phyloP scores from a whole-genome alignment of 2,113 vertebrate species.

The Ceuthmochares aereus region DNA sequence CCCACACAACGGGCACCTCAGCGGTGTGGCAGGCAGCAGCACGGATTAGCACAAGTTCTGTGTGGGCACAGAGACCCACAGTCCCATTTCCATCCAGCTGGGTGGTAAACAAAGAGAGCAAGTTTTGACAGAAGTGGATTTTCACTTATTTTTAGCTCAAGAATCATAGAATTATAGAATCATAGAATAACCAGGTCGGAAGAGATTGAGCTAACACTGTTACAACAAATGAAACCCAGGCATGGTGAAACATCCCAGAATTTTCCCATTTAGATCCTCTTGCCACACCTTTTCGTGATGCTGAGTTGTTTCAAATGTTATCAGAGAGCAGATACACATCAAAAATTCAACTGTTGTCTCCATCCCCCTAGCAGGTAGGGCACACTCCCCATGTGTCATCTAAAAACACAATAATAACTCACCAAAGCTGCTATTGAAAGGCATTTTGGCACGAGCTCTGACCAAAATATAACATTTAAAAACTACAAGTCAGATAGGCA shows the following conservation, averaged over 20 bases:
- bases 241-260: background rate
- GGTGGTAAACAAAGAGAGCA: background rate
- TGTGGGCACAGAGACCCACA: background rate
- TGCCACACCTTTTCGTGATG: background rate
- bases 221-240: background rate
- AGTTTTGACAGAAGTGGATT: accelerated
- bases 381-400: background rate
- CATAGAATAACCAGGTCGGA: no score
- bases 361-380: background rate
- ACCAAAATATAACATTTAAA: background rate
- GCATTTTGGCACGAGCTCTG: background rate
- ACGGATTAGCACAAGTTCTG: background rate
- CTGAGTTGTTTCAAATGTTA: background rate
- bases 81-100: accelerated
- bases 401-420: background rate
- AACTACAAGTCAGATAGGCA: background rate
- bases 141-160: background rate
- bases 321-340: background rate
- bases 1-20: accelerated
- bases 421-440: background rate
- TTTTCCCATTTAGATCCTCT: background rate
- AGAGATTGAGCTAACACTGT: background rate
- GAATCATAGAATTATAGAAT: no score
- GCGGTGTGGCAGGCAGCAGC: background rate
- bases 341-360: background rate